A percentile compares a stretch with the other conserved stretches of the same genome.
Conservation (phyloP, 2,797 vertebrate species). For the Microctenopoma stevenorrisi region DNA sequence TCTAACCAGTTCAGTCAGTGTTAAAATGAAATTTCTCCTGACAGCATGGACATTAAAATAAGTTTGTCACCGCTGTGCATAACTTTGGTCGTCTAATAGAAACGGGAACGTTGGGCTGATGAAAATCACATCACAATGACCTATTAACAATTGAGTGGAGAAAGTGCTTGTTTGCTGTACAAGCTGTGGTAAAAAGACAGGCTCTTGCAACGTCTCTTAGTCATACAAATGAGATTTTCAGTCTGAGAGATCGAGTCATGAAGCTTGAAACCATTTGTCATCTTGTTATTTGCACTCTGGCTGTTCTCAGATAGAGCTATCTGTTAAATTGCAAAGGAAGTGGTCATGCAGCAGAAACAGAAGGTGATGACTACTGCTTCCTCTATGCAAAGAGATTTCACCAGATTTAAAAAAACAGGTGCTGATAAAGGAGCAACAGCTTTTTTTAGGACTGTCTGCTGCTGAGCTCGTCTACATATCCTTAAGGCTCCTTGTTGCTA, state of each 20-base stretch:
- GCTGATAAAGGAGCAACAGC: slow-evolving; percentile 38
- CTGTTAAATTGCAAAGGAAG: slow-evolving; percentile 61
- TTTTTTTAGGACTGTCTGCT: slow-evolving; percentile 21
- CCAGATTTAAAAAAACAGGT: slow-evolving; percentile 32
- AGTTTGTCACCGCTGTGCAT: slow-evolving; percentile 16
- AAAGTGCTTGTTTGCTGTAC: slow-evolving; percentile 35
- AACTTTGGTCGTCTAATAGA: not conserved
- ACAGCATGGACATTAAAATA: slow-evolving; percentile 22
- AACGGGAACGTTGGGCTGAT: slow-evolving; percentile 22
- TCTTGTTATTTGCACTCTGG: slow-evolving; percentile 47
- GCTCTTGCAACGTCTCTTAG: slow-evolving; percentile 26
- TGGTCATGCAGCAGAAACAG: slow-evolving; percentile 59
- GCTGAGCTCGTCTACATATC: slow-evolving; percentile 2
- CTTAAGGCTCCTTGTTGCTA: slow-evolving; percentile 29
- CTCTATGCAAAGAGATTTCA: slow-evolving; percentile 48
- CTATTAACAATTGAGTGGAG: slow-evolving; percentile 6
- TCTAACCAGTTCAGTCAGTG: not conserved
- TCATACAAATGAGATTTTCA: slow-evolving; percentile 56
- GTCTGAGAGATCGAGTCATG: slow-evolving; percentile 44
- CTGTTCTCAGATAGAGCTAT: slow-evolving; percentile 50
- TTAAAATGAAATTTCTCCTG: slow-evolving; percentile 19
- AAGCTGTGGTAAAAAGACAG: slow-evolving; percentile 20
- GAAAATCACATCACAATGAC: slow-evolving; percentile 29
- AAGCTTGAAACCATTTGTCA: slow-evolving; percentile 61
- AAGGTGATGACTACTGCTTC: slow-evolving; percentile 53